Conservation (phyloP, 2,113 vertebrate species). For the Cephalopholis sonnerati region DNA sequence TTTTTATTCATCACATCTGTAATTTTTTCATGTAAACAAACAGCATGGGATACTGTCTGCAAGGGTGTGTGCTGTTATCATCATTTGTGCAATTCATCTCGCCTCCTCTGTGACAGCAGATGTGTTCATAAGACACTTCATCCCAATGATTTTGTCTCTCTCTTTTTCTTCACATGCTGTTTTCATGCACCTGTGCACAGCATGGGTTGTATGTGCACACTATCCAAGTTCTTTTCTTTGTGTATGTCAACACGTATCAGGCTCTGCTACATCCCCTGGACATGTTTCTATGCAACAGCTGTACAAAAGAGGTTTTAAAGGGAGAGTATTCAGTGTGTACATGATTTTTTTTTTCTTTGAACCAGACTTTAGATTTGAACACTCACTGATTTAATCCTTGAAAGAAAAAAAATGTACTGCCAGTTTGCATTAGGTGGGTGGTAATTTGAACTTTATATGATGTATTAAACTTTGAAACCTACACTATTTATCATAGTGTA, state of each 20-base stretch:
- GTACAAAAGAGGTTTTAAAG: neutral
- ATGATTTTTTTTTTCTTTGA: neutral
- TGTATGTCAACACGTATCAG: neutral
- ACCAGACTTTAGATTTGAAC: neutral
- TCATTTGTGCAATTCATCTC: neutral
- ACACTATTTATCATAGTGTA: neutral
- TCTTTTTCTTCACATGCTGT: neutral
- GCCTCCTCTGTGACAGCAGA: neutral
- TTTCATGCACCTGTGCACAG: neutral
- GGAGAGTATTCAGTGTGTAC: neutral
- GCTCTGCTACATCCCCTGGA: neutral
- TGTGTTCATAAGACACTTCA: neutral
- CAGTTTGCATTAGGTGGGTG: neutral
- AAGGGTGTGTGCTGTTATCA: neutral
- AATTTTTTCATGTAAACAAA: neutral
- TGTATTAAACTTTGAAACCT: neutral
- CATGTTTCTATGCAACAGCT: neutral
- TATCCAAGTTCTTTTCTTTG: neutral
- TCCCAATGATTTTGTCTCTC: neutral
- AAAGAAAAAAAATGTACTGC: neutral
- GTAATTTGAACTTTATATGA: neutral
- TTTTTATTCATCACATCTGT: neutral
- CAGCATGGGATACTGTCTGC: neutral
- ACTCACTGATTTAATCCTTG: slow-evolving; percentile 7
- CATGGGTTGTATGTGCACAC: neutral